These are phyloP conservation scores for Trichonephila clavipes DNA, from an alignment of 1,140 invertebrate genomes.

Conservation along the genomic window DNA sequence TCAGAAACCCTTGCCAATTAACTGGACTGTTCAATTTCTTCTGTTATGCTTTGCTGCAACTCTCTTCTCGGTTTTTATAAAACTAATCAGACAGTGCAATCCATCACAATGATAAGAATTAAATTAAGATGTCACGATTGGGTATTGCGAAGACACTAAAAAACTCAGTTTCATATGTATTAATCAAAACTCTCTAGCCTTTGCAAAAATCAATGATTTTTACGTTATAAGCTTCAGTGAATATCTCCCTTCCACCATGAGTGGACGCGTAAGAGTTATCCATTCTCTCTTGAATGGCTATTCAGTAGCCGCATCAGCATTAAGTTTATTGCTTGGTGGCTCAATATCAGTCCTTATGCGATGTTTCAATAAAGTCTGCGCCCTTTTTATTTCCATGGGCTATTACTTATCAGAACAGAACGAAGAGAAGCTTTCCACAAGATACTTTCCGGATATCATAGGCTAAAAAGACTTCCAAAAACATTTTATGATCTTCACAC, in stretches of 20 bases:
- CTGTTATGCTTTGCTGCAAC: too few species aligned
- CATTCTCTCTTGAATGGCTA: conserved; percentile 16
- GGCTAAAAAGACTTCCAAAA: not conserved
- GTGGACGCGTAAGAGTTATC: conserved; percentile 11
- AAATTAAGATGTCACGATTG: not conserved
- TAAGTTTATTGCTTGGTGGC: conserved; percentile 39
- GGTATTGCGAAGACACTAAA: not conserved
- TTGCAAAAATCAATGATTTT: conserved; percentile 36
- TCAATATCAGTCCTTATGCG: conserved; percentile 31
- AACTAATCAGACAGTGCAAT: not conserved
- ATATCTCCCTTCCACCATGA: conserved; percentile 12
- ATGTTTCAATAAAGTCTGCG: conserved; percentile 34
- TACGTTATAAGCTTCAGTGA: conserved; percentile 18
- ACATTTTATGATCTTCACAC: conserved; percentile 10
- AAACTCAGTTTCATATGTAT: not conserved
- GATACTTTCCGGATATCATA: not conserved
- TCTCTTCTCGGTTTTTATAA: too few species aligned
- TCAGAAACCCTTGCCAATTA: too few species aligned
- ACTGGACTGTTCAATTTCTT: too few species aligned
- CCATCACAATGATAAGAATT: not conserved
- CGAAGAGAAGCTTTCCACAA: not conserved
- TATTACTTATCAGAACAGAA: conserved; percentile 39
- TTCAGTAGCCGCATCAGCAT: conserved; percentile 36
- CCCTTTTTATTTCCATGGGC: not conserved
- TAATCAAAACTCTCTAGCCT: conserved; percentile 10